Percentiles rank a stretch among this genome's conserved stretches.
Conservation (phyloP, 2,113 vertebrate species). For the Pungitius pungitius region DNA sequence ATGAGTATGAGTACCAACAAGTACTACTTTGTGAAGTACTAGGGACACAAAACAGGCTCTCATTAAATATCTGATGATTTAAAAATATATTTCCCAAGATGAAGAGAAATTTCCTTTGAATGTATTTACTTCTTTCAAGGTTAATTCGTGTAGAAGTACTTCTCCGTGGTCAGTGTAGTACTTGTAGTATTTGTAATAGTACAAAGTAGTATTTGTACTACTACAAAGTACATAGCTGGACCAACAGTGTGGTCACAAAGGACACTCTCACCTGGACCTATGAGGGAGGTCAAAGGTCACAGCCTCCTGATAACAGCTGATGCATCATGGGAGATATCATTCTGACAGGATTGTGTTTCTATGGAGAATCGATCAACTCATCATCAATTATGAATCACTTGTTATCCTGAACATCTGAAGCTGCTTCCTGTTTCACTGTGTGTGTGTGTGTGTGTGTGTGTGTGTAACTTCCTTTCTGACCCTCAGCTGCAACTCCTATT, state of each 20-base stretch:
- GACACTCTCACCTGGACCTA: too few species aligned
- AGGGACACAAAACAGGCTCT: too few species aligned
- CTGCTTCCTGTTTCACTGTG: background rate
- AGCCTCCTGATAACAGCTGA: background rate
- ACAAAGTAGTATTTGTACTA: background rate
- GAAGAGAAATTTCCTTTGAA: too few species aligned
- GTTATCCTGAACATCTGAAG: too few species aligned
- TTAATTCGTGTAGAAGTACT: too few species aligned
- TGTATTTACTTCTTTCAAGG: too few species aligned
- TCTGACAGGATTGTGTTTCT: background rate
- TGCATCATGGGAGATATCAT: background rate
- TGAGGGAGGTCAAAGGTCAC: slow-evolving; percentile 2
- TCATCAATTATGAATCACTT: background rate
- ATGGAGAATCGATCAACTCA: background rate
- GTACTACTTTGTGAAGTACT: too few species aligned
- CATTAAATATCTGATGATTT: background rate
- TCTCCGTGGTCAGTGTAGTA: too few species aligned
- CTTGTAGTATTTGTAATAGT: too few species aligned
- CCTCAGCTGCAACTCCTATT: slow-evolving; percentile 92
- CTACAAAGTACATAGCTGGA: background rate
- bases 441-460: background rate
- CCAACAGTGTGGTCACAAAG: too few species aligned
- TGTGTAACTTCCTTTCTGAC: background rate
- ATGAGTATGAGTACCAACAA: background rate
- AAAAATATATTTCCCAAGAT: background rate